Evolutionary conservation across 2,797 vertebrate genomes (phyloP), one percentile per base, ranked within the genome.

Genomic region (Lepilemur ruficaudatus): DNA sequence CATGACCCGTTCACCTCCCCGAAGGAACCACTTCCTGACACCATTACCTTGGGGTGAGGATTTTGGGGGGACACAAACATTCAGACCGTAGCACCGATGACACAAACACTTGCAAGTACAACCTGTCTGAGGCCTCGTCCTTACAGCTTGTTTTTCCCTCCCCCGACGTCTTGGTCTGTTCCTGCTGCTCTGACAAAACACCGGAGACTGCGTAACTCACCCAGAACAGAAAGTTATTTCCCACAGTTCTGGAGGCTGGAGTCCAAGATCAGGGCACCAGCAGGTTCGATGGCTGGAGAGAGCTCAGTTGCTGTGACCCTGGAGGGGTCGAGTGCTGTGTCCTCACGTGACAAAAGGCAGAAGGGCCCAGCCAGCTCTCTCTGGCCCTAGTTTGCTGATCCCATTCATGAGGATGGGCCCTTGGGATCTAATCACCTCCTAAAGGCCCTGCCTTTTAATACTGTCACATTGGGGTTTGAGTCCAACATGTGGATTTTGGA

Each of bases 51-150:
- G 61, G 61, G 61, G 32, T n/a, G 6, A n/a, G 32, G 15, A 65
- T n/a, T 65, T 63, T 20, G 23, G 46, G 48, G 46, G 70, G 28
- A 67, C 15, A 22, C 4, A 23, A 12, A 23, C 59, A n/a, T 30
- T 30, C 23, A 23, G 59, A 38, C 6, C 6, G 9, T 20, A 84
- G 35, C 2, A 8, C 20, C 22, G 7, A 2, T 48, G 1, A 28
- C 2, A 12, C n/a, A 7, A 7, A 32, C 1, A 4, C 5, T 0
- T 6, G 1, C 32, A 15, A 4, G 41, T 35, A 0, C 48, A 13
- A 5, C 9, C 5, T 38, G 32, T 48, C 28, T 1, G 2, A n/a
- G 22, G 2, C 17, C 46, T 25, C 28, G 0, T 22, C 73, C 57
- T 57, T 12, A 3, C 1, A 9, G 25, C 22, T 43, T 28, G 0